These are phyloP conservation scores for Saccostrea echinata DNA, from an alignment of 1,140 invertebrate genomes.

Conservation along the genomic window DNA sequence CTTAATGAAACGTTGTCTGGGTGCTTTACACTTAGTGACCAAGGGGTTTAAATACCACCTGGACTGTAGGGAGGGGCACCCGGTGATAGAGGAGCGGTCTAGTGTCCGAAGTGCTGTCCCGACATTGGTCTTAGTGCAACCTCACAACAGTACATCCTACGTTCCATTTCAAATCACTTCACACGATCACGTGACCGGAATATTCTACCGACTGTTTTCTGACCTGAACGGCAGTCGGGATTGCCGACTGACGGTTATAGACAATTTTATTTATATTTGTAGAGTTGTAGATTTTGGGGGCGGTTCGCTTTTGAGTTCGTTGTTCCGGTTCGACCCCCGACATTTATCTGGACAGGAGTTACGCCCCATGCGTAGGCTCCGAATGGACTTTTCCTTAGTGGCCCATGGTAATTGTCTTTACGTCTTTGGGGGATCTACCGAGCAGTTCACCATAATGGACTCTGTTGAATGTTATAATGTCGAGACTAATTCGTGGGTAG, in stretches of 20 bases:
- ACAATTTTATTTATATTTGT: constrained; percentile 78
- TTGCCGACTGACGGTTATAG: constrained; percentile 73
- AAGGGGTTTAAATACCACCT: constrained; percentile 75
- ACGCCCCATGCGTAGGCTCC: constrained; percentile 72
- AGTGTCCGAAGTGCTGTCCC: constrained; percentile 68
- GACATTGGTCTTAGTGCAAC: constrained; percentile 72
- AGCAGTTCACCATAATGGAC: constrained; percentile 92
- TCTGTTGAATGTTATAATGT: constrained; percentile 92
- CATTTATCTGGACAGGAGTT: constrained; percentile 76
- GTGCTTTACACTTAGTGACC: constrained; percentile 65
- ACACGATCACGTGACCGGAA: constrained; percentile 69
- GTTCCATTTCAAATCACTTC: constrained; percentile 78
- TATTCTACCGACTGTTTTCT: constrained; percentile 75
- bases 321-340: constrained; percentile 78
- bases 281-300: constrained; percentile 78
- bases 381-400: constrained; percentile 76
- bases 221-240: constrained; percentile 77
- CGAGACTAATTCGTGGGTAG: constrained; percentile 87
- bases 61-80: constrained; percentile 75
- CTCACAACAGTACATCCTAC: constrained; percentile 74
- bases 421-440: constrained; percentile 96
- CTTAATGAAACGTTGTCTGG: constrained; percentile 70
- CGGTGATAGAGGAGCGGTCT: constrained; percentile 69
- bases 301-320: constrained; percentile 76
- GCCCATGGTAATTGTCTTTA: constrained; percentile 91